Evolutionary conservation across 2,113 vertebrate genomes (phyloP).

Genomic region (Falco punctatus): DNA sequence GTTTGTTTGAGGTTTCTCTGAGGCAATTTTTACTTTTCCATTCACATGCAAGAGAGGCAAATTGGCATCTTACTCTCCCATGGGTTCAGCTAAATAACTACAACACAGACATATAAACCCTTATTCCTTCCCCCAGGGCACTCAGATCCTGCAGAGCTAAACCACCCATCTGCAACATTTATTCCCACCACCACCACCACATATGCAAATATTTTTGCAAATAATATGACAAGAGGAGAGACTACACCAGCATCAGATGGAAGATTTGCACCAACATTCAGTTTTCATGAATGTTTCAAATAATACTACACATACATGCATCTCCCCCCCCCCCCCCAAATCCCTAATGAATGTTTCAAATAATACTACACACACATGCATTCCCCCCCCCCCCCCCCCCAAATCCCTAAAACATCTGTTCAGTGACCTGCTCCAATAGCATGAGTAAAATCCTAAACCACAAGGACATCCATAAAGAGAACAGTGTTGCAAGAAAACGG

Average conservation of each 20-base stretch:
- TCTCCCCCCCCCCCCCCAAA: too few species aligned
- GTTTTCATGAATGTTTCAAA: not conserved
- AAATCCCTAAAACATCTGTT: not conserved
- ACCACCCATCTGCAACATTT: not conserved
- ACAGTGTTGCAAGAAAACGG: not conserved
- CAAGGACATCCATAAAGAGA: not conserved
- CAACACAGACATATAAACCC: not conserved
- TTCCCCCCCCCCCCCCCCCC: too few species aligned
- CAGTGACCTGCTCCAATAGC: not conserved
- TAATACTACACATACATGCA: not conserved
- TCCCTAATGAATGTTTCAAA: not conserved
- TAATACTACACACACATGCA: not conserved
- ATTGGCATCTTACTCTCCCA: not conserved
- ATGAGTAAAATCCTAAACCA: not conserved
- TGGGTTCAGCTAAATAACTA: not conserved
- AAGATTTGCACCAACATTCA: not conserved
- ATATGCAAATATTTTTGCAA: not conserved
- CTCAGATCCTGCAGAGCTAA: not conserved
- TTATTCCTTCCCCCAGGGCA: not conserved
- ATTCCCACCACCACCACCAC: not conserved
- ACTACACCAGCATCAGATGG: not conserved
- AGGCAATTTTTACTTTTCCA: not conserved
- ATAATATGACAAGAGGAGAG: not conserved
- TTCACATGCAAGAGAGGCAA: not conserved
- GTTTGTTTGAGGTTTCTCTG: not conserved